phyloP scores from a whole-genome alignment of 2,888 invertebrate genomes.

The Odiellus spinosus region DNA sequence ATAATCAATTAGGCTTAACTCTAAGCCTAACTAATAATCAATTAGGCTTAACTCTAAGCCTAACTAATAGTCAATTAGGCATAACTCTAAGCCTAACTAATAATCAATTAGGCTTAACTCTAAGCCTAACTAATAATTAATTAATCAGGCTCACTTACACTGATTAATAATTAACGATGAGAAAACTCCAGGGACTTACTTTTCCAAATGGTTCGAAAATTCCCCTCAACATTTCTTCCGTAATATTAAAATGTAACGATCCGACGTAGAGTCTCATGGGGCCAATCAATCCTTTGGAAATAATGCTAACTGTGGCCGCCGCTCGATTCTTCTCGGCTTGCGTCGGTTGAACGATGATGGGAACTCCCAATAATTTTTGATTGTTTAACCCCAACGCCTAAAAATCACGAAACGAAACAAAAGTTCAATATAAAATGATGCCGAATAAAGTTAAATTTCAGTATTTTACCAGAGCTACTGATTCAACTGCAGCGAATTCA shows the following conservation, averaged over 20 bases:
- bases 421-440: background rate
- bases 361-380: conserved; percentile 84
- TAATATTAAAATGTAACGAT: conserved; percentile 93
- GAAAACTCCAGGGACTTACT: too few relatives aligned
- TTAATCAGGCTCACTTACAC: too few relatives aligned
- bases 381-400: conserved; percentile 88
- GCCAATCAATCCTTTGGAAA: conserved; percentile 74
- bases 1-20: too few relatives aligned
- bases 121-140: too few relatives aligned
- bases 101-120: too few relatives aligned
- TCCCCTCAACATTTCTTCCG: conserved; percentile 93
- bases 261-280: conserved; percentile 96
- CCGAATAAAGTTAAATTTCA: too few relatives aligned
- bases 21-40: too few relatives aligned
- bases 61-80: too few relatives aligned
- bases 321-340: conserved; percentile 58
- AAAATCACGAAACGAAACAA: conserved; percentile 3
- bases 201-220: conserved; percentile 99
- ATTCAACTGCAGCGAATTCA: conserved; percentile 94
- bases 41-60: too few relatives aligned
- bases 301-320: conserved; percentile 37
- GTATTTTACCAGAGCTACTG: conserved; percentile 67
- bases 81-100: too few relatives aligned
- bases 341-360: conserved; percentile 94
- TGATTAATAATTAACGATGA: too few relatives aligned